These are phyloP conservation scores for Spilosoma lubricipeda DNA, from an alignment of 2,888 invertebrate species.

Conservation along the genomic window DNA sequence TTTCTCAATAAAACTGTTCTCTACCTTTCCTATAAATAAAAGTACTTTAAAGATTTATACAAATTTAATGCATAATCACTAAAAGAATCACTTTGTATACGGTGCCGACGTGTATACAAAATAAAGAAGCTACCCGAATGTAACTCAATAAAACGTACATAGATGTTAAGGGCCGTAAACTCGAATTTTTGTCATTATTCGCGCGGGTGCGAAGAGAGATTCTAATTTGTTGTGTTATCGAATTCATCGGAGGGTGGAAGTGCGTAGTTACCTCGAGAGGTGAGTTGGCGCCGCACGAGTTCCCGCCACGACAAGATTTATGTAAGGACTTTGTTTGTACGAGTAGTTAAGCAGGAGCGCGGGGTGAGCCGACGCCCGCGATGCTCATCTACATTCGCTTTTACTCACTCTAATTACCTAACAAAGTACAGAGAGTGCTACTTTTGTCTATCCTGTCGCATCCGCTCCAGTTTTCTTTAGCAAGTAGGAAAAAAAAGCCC, in stretches of 20 bases:
- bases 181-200: slow-evolving; percentile 69
- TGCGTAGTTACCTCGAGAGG: slow-evolving; percentile 74
- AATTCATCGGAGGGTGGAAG: slow-evolving; percentile 69
- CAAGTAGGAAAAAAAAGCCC: slow-evolving; percentile 71
- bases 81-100: slow-evolving; percentile 44
- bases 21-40: slow-evolving; percentile 3
- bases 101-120: slow-evolving; percentile 65
- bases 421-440: slow-evolving; percentile 73
- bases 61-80: background rate
- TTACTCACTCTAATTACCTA: slow-evolving; percentile 75
- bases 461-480: slow-evolving; percentile 81
- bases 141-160: slow-evolving; percentile 68
- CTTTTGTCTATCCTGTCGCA: slow-evolving; percentile 81
- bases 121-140: slow-evolving; percentile 68
- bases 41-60: background rate
- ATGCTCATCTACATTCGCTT: slow-evolving; percentile 82
- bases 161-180: slow-evolving; percentile 64
- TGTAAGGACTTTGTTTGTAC: slow-evolving; percentile 85
- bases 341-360: slow-evolving; percentile 79
- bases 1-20: background rate
- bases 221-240: slow-evolving; percentile 80
- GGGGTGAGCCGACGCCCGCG: slow-evolving; percentile 61
- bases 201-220: slow-evolving; percentile 61
- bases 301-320: slow-evolving; percentile 83
- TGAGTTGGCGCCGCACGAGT: slow-evolving; percentile 74